Percentiles rank a stretch among this genome's conserved stretches.
Conservation (phyloP, 2,797 vertebrate species). For the Channallabes apus region DNA sequence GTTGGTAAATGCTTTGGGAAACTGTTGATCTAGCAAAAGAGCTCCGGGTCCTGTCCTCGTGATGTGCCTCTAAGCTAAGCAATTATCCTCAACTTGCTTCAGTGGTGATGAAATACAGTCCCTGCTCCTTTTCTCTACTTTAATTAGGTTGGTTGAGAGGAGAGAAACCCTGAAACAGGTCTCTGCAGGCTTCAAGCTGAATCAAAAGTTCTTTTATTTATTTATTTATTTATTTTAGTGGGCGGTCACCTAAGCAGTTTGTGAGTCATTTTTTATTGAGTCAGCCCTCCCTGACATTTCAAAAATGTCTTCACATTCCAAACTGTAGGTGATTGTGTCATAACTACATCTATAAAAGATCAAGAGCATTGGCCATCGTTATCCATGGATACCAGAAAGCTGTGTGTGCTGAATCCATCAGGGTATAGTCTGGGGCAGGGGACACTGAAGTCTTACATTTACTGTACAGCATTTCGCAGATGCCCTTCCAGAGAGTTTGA, state of each 20-base stretch:
- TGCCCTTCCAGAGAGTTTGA: too few relatives aligned
- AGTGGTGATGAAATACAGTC: conserved; percentile 4
- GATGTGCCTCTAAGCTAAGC: conserved; percentile 26
- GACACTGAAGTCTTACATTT: neutral
- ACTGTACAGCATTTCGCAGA: too few relatives aligned
- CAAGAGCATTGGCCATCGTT: neutral
- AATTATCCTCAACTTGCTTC: conserved; percentile 27
- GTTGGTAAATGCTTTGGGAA: conserved; percentile 25
- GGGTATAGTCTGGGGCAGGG: too few relatives aligned
- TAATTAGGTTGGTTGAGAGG: neutral
- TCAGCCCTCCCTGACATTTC: neutral
- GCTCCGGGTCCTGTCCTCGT: neutral
- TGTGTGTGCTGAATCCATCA: neutral
- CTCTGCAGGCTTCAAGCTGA: neutral
- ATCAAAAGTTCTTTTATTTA: neutral
- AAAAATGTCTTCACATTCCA: neutral
- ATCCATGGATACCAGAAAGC: neutral
- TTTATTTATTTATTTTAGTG: neutral
- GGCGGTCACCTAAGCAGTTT: neutral
- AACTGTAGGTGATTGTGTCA: neutral
- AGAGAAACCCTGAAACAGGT: neutral
- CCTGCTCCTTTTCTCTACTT: neutral
- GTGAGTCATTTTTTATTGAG: neutral
- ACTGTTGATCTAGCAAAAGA: conserved; percentile 15
- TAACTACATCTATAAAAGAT: neutral